Conservation (phyloP, 2,888 invertebrate genomes). For the Tipula helvola region DNA sequence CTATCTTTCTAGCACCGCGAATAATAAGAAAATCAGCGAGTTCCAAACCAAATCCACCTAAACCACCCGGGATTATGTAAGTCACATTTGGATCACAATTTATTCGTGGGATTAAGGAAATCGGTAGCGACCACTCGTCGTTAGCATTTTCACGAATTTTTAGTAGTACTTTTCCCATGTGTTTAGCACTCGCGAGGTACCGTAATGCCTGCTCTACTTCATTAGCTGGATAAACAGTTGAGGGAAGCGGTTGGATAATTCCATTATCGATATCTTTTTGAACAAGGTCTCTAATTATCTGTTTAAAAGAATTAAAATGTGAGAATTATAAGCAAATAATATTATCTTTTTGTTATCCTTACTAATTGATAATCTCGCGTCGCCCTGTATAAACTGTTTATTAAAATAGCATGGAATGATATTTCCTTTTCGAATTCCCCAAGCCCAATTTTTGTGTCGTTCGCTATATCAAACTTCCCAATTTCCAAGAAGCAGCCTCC, state of each 20-base stretch:
- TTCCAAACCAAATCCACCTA: conserved; percentile 89
- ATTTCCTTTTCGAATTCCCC: conserved; percentile 55
- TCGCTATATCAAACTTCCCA: conserved; percentile 69
- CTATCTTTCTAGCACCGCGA: conserved; percentile 64
- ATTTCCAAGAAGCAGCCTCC: conserved; percentile 70
- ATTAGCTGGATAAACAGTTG: conserved; percentile 47
- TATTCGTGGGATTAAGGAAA: conserved; percentile 25
- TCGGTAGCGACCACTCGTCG: conserved; percentile 23
- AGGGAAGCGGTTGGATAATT: conserved; percentile 43
- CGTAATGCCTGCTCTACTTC: conserved; percentile 62
- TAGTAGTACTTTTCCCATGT: conserved; percentile 59
- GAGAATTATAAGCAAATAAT: neutral
- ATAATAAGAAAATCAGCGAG: conserved; percentile 74
- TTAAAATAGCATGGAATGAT: conserved; percentile 63
- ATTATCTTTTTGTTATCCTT: neutral
- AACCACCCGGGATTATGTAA: conserved; percentile 61
- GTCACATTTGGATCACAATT: conserved; percentile 26
- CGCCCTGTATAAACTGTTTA: conserved; percentile 53
- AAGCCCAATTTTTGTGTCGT: conserved; percentile 50
- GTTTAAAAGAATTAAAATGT: neutral
- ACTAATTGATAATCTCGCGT: conserved; percentile 29
- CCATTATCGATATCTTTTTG: neutral
- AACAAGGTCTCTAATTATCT: neutral
- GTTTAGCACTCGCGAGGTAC: conserved; percentile 56
- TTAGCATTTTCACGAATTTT: conserved; percentile 26